phyloP scores from a whole-genome alignment of 64 coral and sea anemone species.

The Montipora foliosa region DNA sequence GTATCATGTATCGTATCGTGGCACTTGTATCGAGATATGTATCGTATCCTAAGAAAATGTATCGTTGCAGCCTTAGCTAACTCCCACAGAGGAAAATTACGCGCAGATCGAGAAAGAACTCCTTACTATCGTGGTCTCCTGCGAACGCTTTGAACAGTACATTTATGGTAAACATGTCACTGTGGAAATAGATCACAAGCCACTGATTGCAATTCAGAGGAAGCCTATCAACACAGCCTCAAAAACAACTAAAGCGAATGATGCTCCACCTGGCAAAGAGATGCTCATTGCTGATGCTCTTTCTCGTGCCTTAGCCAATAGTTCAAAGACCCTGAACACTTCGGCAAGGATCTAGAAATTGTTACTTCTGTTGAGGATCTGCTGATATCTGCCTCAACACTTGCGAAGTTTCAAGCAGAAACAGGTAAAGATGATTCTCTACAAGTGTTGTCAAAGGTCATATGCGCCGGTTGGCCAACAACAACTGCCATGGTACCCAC shows the following conservation, averaged over 20 bases:
- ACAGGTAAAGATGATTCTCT: constrained; percentile 15
- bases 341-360: not conserved
- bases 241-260: too few relatives aligned
- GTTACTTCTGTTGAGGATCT: constrained; percentile 45
- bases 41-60: too few relatives aligned
- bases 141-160: too few relatives aligned
- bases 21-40: too few relatives aligned
- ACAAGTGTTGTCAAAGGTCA: constrained; percentile 15
- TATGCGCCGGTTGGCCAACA: constrained; percentile 49
- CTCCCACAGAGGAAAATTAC: too few relatives aligned
- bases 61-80: too few relatives aligned
- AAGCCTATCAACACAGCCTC: too few relatives aligned
- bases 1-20: too few relatives aligned
- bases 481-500: not conserved
- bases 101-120: not conserved
- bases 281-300: not conserved
- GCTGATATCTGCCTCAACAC: constrained; percentile 49
- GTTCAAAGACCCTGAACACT: not conserved
- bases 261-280: not conserved
- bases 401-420: constrained; percentile 43
- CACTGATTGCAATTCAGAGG: too few relatives aligned
- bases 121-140: too few relatives aligned
- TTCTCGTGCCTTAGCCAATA: not conserved
- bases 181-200: too few relatives aligned
- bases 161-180: too few relatives aligned